These are phyloP conservation scores for Hemichromis elongatus DNA, from an alignment of 2,113 vertebrate species.

Conservation along the genomic window DNA sequence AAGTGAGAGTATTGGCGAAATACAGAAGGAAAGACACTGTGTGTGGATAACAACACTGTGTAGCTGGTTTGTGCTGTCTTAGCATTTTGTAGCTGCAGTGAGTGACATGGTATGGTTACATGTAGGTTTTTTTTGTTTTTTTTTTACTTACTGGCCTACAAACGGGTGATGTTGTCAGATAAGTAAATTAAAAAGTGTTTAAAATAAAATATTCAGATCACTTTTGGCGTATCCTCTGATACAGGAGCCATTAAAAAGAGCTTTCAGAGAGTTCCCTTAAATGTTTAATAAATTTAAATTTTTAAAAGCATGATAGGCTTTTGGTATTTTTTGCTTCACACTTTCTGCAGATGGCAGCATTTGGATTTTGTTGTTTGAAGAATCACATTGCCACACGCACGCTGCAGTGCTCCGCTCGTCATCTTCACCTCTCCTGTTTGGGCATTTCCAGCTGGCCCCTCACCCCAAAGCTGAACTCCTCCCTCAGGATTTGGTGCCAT, in stretches of 20 bases:
- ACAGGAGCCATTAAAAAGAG: background rate
- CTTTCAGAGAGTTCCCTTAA: background rate
- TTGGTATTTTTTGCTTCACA: background rate
- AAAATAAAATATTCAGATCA: background rate
- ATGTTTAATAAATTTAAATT: background rate
- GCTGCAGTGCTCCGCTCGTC: background rate
- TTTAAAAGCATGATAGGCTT: background rate
- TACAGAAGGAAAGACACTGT: background rate
- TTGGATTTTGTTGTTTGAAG: background rate
- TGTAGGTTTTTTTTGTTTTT: background rate
- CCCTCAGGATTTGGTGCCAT: slow-evolving; percentile 55
- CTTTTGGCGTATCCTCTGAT: background rate
- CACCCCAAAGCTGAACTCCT: slow-evolving; percentile 53
- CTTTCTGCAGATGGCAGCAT: background rate
- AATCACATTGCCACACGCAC: background rate
- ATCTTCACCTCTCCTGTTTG: slow-evolving; percentile 23
- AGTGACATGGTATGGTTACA: background rate
- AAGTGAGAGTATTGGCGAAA: background rate
- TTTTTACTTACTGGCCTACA: background rate
- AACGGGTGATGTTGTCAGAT: background rate
- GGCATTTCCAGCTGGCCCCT: slow-evolving; percentile 45
- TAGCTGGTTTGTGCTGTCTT: background rate
- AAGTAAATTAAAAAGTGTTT: background rate
- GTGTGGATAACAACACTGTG: background rate
- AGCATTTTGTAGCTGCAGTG: background rate